Evolutionary conservation across 2,888 invertebrate genomes (phyloP), one percentile per base, ranked within the genome.

Genomic region (Orthonevra nobilis): DNA sequence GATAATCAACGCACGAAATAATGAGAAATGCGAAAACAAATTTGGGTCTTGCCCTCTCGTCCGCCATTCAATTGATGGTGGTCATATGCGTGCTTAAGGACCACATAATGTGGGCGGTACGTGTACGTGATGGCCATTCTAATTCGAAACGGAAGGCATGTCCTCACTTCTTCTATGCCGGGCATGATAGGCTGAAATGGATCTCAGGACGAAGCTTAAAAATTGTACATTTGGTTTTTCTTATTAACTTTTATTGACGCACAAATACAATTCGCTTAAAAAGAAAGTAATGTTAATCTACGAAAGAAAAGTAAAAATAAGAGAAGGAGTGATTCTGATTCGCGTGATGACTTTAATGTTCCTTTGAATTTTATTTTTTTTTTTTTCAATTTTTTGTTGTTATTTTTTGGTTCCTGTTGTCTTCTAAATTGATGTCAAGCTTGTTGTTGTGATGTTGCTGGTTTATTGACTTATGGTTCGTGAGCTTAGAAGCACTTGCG

Each of bases 401-500:
- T 48, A 14, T 28, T 15, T 20, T 32, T n/a, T 17, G 9, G 10
- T 42, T 36, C 20, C 20, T 36, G 42, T 14, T 23, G 3, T 23
- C 3, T 3, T 23, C 3, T 5, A 23, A 23, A 3, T 5, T 50
- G 28, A 17, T 52, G 40, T 15, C 5, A 23, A 42, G 60, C n/a
- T 81, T 17, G 54, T 40, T 50, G 34, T 32, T 40, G 10, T 63
- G 63, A n/a, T n/a, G 61, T 19, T 19, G 20, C 77, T 54, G 79
- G 75, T 68, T 9, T 56, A n/a, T 20, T 38, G 23, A 15, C 34
- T 52, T n/a, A n/a, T n/a, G 46, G 6, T 7, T 46, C 6, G 9
- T 3, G n/a, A 14, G 81, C 81, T 94, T 96, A 97, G 94, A 97
- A 97, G 93, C 97, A 97, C 92, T 97, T 97, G 92, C 97, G 95